A percentile compares a stretch with the other conserved stretches of the same genome.
These are phyloP conservation scores for Ondatra zibethicus DNA, from an alignment of 2,113 vertebrate genomes.

Conservation along the genomic window DNA sequence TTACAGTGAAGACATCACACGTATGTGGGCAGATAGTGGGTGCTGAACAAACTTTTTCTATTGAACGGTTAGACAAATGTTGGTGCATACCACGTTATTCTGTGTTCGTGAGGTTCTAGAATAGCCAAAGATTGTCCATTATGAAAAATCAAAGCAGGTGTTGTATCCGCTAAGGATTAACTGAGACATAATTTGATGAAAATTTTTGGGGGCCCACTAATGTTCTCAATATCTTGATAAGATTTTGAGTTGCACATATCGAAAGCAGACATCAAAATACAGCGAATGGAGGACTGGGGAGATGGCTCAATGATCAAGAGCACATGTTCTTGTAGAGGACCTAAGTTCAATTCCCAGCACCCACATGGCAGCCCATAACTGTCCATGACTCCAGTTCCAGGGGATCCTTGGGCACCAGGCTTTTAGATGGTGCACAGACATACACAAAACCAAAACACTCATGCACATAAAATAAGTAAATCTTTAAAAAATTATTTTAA, in stretches of 20 bases:
- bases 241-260: neutral
- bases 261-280: slow-evolving; percentile 14
- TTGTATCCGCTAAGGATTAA: neutral
- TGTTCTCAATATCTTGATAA: neutral
- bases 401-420: neutral
- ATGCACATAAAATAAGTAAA: neutral
- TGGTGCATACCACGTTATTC: neutral
- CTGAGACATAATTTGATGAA: neutral
- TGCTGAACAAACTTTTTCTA: neutral
- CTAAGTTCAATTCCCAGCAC: neutral
- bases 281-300: neutral
- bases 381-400: neutral
- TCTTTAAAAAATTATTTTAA: neutral
- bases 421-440: neutral
- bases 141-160: neutral
- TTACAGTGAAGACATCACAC: neutral
- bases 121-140: neutral
- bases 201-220: neutral
- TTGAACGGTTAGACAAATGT: neutral
- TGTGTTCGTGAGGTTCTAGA: neutral
- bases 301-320: no score
- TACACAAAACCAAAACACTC: neutral
- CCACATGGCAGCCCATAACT: neutral
- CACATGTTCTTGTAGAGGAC: neutral
- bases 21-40: neutral